Evolutionary conservation across 2,797 vertebrate species (phyloP), one percentile per base, ranked within the genome.

Genomic region (Ptychadena robeensis): DNA sequence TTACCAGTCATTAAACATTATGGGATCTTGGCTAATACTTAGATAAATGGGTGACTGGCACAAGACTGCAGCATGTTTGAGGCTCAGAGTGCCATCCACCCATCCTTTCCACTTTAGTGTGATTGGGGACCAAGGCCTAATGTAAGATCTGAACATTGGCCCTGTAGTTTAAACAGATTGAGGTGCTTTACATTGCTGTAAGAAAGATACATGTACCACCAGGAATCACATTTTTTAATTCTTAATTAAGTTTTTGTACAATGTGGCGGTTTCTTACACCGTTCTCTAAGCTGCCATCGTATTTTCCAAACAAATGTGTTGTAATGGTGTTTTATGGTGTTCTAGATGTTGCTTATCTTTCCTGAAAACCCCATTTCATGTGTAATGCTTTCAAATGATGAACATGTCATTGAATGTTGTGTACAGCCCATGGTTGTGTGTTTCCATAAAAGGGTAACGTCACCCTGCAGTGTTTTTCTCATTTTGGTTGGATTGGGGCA

Each of bases 271-370:
- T 71, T 64, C 66, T 78, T n/a, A 2, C 34, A 32, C 14, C 31
- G 14, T 18, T 37, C 59, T 53, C 83, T 76, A 80, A 79, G 87
- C 83, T 78, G 10, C 85, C 88, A 87, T 88, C 88, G 86, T 91
- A 84, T 81, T 87, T 87, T 90, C 85, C 79, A 35, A 86, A 80
- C 35, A 87, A 88, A 87, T 80, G 85, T 85, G 83, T 81, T 81
- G 38, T 91, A 82, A 85, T 84, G 87, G 81, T 87, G 84, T 87
- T 67, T n/a, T 88, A 85, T 90, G 87, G 53, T 81, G 69, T 73
- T 38, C 63, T 72, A 35, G 28, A 18, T 73, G 68, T 72, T 72
- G 59, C 61, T 66, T 63, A 75, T 70, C 44, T 59, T 64, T 77
- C 38, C n/a, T 72, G 22, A 66, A 48, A 35, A 65, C 30, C 44